Evolutionary conservation across 1,140 invertebrate species (phyloP).

Genomic region (Brachionus angularis): DNA sequence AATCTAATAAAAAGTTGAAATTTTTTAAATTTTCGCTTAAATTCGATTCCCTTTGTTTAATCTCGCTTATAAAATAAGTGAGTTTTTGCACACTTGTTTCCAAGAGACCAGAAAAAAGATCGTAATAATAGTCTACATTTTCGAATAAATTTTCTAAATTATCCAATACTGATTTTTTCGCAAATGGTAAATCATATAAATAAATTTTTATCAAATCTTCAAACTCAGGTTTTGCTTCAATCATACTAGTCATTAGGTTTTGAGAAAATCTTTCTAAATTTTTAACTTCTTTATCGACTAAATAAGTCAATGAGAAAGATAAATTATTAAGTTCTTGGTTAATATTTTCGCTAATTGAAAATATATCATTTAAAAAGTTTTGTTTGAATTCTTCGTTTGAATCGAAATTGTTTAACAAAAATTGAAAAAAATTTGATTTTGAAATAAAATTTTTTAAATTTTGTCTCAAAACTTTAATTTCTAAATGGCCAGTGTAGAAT

Average conservation of each 20-base stretch:
- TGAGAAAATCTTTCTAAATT: neutral
- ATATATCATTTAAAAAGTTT: too few relatives aligned
- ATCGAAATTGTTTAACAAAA: neutral
- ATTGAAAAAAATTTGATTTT: neutral
- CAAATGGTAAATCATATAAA: conserved; percentile 35
- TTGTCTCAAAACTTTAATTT: neutral
- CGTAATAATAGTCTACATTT: conserved; percentile 26
- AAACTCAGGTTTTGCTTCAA: neutral
- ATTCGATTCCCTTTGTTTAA: conserved; percentile 27
- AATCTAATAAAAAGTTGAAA: conserved; percentile 8
- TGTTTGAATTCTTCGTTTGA: too few relatives aligned
- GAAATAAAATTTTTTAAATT: neutral
- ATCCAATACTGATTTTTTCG: conserved; percentile 15
- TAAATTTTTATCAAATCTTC: conserved; percentile 15
- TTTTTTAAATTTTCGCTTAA: conserved; percentile 19
- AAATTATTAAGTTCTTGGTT: neutral
- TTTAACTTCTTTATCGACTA: conserved; percentile 2
- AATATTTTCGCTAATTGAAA: too few relatives aligned
- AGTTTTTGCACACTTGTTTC: neutral
- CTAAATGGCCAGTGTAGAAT: neutral
- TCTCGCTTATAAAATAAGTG: neutral
- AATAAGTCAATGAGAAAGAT: conserved; percentile 1
- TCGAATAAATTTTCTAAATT: conserved; percentile 5
- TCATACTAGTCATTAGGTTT: neutral
- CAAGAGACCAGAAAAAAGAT: neutral